Base-by-base conservation (phyloP, 2,888 invertebrate genomes). In the Zhengitettix transpicula region DNA sequence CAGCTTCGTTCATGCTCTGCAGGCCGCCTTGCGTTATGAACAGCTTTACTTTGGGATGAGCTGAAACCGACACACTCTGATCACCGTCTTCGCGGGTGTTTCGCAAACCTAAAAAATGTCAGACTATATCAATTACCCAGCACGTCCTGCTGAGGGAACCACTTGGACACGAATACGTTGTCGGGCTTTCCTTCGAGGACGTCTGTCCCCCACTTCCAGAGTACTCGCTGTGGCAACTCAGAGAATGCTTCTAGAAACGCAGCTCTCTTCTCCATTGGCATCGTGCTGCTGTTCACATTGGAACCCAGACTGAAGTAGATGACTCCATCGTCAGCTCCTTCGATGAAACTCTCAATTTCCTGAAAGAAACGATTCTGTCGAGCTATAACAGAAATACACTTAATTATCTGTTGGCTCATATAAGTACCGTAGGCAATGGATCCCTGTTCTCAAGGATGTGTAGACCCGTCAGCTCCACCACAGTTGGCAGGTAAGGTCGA, bases 301-400 rank as follows among this genome's bases (percentile, higher is more conserved):
- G 76, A 74, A 55, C 78, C 77, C 56, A 78, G 69, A 64, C 76
- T 77, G 60, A 78, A 76, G 66, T 71, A 75, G 57, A 78, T 72
- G 15, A 71, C 76, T 3, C 78, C 78, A 60, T 75, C 65, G 42
- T 68, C 65, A 9, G 75, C 72, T 15, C 65, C 71, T 58, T 75
- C 73, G 52, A 77, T 62, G 62, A 75, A 76, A 15, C 66, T 64
- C 64, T 75, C 67, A 16, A 77, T 68, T 63, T 74, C 72, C 14
- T 60, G 63, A 58, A 62, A 28, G 28, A 28, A 28, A 28, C 2
- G 28, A 28, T 5, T 28, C 28, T 5, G 2, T 7, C 2, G 28
- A 2, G 7, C 28, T 28, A 28, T 28, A 28, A 28, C 28, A 2
- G 28, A 28, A 28, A 28, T 5, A 28, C n/a, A 7, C 7, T 28